Percentiles rank a stretch among this genome's conserved stretches.
phyloP scores from a whole-genome alignment of 2,113 vertebrate species.

The Pygoscelis adeliae region DNA sequence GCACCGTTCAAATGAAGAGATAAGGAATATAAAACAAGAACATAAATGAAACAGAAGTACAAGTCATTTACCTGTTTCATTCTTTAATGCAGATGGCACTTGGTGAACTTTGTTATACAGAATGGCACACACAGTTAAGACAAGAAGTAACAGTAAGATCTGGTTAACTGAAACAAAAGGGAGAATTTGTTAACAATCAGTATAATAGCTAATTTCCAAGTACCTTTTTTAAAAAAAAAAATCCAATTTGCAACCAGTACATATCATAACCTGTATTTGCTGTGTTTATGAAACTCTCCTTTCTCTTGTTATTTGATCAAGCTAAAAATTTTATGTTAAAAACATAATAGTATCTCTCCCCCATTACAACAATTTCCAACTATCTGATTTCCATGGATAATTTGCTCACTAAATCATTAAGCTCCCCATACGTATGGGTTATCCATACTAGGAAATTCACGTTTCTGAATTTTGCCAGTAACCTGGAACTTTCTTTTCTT shows the following conservation, averaged over 20 bases:
- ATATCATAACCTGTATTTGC: not conserved
- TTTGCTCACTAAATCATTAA: not conserved
- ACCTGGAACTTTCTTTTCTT: not conserved
- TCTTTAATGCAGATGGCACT: conserved; percentile 35
- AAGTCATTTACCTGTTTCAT: conserved; percentile 70
- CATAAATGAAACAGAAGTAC: not conserved
- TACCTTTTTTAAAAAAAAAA: not conserved
- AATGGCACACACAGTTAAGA: conserved; percentile 84
- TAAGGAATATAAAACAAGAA: not conserved
- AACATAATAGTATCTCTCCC: not conserved
- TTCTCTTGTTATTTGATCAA: not conserved
- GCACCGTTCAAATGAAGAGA: not conserved
- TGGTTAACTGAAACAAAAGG: conserved; percentile 82
- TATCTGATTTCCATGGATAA: not conserved
- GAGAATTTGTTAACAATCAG: not conserved
- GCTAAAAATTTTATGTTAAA: not conserved
- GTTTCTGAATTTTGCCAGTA: not conserved
- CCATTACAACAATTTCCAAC: not conserved
- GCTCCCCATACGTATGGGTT: not conserved
- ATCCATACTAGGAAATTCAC: not conserved
- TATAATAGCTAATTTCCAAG: not conserved
- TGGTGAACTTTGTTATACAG: conserved; percentile 85
- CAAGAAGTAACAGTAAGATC: conserved; percentile 84
- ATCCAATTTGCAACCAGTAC: not conserved
- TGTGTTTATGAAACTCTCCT: not conserved